Percentiles rank a stretch among this genome's conserved stretches.
phyloP scores from a whole-genome alignment of 92 coral and sea anemone species.

The Epizoanthus stellaris region DNA sequence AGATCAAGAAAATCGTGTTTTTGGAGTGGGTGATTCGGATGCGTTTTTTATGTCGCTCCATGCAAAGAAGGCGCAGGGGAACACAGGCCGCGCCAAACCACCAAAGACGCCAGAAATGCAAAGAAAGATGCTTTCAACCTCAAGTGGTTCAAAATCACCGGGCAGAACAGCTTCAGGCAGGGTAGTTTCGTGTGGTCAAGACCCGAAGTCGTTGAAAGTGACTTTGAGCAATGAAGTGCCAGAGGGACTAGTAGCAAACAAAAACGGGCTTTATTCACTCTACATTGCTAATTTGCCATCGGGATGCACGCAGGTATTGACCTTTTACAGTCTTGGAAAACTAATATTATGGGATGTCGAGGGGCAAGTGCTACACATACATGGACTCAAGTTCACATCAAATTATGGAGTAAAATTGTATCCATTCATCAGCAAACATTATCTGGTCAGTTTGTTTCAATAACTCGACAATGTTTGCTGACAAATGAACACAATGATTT shows the following conservation, averaged over 20 bases:
- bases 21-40: constrained; percentile 66
- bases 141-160: constrained; percentile 32
- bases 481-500: too few species aligned
- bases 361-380: too few species aligned
- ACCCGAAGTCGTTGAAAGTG: constrained; percentile 11
- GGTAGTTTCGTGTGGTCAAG: not conserved
- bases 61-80: constrained; percentile 78
- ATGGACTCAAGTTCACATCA: too few species aligned
- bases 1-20: constrained; percentile 82
- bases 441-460: too few species aligned
- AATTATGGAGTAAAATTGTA: too few species aligned
- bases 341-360: too few species aligned
- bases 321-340: too few species aligned
- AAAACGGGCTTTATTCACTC: constrained; percentile 61
- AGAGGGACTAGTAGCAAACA: constrained; percentile 34
- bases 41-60: constrained; percentile 79
- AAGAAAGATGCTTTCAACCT: constrained; percentile 47
- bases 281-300: constrained; percentile 67
- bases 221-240: not conserved
- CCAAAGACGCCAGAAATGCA: constrained; percentile 72
- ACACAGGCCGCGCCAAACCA: constrained; percentile 49
- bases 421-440: too few species aligned
- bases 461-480: too few species aligned
- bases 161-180: not conserved
- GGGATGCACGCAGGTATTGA: constrained; percentile 57